Evolutionary conservation across 1,140 invertebrate genomes (phyloP).

Genomic region (Eufriesea mexicana): DNA sequence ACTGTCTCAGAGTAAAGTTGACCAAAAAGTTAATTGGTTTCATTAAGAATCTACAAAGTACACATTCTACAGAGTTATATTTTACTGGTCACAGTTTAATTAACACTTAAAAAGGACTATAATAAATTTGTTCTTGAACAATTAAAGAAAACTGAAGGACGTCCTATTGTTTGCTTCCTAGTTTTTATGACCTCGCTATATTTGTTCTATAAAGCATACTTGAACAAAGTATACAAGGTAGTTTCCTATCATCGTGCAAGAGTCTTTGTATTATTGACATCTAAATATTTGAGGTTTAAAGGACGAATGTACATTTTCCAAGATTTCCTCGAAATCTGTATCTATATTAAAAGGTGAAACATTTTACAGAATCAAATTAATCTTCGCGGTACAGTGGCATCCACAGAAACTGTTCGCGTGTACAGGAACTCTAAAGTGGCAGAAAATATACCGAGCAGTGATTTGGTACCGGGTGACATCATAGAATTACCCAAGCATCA

Average conservation of each 20-base stretch:
- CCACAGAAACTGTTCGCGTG: constrained; percentile 85
- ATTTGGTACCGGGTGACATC: constrained; percentile 96
- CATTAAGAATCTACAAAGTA: not conserved
- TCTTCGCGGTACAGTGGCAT: constrained; percentile 87
- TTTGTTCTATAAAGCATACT: not conserved
- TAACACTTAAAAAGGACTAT: not conserved
- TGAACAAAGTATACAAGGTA: not conserved
- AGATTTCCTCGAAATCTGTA: not conserved
- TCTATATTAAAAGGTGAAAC: not conserved
- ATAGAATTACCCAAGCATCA: constrained; percentile 93
- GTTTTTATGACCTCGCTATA: not conserved
- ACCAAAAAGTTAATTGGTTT: not conserved
- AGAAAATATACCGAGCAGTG: constrained; percentile 83
- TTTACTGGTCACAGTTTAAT: not conserved
- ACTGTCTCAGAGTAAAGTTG: not conserved
- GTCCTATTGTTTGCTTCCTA: not conserved
- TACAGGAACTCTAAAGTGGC: constrained; percentile 80
- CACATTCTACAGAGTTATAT: not conserved
- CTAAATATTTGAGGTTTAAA: not conserved
- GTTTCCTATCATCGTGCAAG: not conserved
- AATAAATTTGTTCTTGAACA: not conserved
- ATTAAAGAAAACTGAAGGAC: constrained; percentile 9
- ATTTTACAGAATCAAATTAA: constrained; percentile 87
- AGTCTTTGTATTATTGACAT: not conserved
- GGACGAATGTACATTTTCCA: not conserved